These are phyloP conservation scores for Tadarida brasiliensis DNA, from an alignment of 2,797 vertebrate genomes.

Conservation along the genomic window DNA sequence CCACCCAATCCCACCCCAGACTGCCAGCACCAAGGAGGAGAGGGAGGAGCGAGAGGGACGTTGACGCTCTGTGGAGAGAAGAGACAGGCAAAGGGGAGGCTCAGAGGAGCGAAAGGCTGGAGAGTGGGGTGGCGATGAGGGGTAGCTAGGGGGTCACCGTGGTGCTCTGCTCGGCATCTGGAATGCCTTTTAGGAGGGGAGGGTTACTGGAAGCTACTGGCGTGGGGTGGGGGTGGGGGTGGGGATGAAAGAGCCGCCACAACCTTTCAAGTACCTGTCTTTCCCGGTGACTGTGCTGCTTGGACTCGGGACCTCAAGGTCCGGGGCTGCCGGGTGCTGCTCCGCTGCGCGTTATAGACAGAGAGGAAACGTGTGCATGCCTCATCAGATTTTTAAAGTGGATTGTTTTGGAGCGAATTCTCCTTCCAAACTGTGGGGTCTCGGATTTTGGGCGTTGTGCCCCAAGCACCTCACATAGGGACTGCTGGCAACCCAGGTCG, in stretches of 20 bases:
- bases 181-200: not conserved
- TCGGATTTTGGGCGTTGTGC: fast-evolving
- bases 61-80: not conserved
- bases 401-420: not conserved
- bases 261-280: not conserved
- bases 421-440: not conserved
- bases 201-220: not conserved
- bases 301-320: not conserved
- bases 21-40: too few species aligned
- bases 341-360: fast-evolving
- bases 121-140: fast-evolving
- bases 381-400: fast-evolving
- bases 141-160: fast-evolving
- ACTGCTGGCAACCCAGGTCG: fast-evolving
- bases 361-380: fast-evolving
- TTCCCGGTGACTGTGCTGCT: fast-evolving
- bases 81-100: not conserved
- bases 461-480: not conserved
- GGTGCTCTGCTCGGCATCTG: fast-evolving
- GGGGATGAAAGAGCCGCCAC: not conserved
- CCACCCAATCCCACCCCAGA: not conserved
- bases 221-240: fast-evolving
- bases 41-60: not conserved
- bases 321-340: fast-evolving
- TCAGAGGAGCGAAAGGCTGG: not conserved